Evolutionary conservation across 2,888 invertebrate genomes (phyloP).

Genomic region (Cenopis cana): DNA sequence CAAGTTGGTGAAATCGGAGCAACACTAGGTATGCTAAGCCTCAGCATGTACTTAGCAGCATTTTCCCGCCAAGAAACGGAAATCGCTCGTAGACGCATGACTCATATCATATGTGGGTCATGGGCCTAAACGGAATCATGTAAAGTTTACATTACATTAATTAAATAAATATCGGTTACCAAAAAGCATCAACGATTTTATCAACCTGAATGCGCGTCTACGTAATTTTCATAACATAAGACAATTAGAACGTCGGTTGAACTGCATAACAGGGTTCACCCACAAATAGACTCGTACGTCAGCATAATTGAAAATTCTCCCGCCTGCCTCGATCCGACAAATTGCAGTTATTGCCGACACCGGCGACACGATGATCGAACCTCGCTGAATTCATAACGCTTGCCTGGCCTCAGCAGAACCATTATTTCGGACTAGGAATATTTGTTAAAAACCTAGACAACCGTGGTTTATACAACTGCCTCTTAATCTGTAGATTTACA

Average conservation of each 20-base stretch:
- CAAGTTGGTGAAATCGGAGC: too few relatives aligned
- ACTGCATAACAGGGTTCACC: neutral
- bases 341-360: conserved; percentile 16
- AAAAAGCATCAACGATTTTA: neutral
- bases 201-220: neutral
- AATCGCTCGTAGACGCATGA: too few relatives aligned
- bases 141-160: too few relatives aligned
- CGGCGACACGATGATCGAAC: conserved; percentile 25
- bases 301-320: conserved; percentile 16
- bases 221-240: neutral
- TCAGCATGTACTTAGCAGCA: too few relatives aligned
- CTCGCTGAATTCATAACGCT: neutral
- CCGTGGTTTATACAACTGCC: too few relatives aligned
- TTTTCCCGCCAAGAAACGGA: too few relatives aligned
- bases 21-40: too few relatives aligned
- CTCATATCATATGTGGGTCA: too few relatives aligned
- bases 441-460: too few relatives aligned
- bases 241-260: neutral
- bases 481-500: too few relatives aligned
- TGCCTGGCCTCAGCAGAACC: neutral
- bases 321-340: conserved; percentile 4
- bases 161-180: neutral
- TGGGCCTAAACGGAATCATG: too few relatives aligned
- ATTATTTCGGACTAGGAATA: neutral
- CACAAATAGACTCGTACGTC: neutral